Conservation (phyloP, 2,797 vertebrate genomes). For the Danio tinwini region DNA sequence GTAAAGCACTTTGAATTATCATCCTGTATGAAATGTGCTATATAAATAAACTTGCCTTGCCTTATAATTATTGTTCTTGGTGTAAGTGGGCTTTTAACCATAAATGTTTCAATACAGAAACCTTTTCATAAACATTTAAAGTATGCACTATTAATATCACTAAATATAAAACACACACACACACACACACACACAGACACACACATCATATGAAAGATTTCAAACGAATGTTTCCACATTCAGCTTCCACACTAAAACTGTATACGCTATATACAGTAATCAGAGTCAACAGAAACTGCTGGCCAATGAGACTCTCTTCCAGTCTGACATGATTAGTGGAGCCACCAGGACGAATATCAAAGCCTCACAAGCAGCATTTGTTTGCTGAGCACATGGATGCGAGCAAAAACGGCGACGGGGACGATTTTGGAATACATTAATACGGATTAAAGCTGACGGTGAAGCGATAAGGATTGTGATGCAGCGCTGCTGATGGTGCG, state of each 20-base stretch:
- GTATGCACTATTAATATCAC: no score
- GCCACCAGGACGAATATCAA: not conserved
- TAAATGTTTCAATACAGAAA: not conserved
- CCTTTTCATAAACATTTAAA: not conserved
- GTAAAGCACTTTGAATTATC: no score
- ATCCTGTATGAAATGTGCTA: no score
- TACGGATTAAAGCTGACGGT: not conserved
- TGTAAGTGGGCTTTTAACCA: not conserved
- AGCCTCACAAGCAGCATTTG: not conserved
- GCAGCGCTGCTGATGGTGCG: slow-evolving; percentile 30
- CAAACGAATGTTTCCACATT: not conserved
- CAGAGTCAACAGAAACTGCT: not conserved
- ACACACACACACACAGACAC: no score
- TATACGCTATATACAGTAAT: not conserved
- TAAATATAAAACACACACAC: no score
- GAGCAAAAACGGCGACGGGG: not conserved
- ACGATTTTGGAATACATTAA: not conserved
- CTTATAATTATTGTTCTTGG: no score
- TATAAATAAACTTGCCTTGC: no score
- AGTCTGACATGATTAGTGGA: slow-evolving; percentile 21
- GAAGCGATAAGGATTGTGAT: slow-evolving; percentile 22
- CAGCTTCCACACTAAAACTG: not conserved
- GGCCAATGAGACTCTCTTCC: slow-evolving; percentile 36
- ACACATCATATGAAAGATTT: not conserved
- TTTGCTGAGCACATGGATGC: slow-evolving; percentile 12